Evolutionary conservation across 2,113 vertebrate species (phyloP).

Genomic region (Xenopus borealis): DNA sequence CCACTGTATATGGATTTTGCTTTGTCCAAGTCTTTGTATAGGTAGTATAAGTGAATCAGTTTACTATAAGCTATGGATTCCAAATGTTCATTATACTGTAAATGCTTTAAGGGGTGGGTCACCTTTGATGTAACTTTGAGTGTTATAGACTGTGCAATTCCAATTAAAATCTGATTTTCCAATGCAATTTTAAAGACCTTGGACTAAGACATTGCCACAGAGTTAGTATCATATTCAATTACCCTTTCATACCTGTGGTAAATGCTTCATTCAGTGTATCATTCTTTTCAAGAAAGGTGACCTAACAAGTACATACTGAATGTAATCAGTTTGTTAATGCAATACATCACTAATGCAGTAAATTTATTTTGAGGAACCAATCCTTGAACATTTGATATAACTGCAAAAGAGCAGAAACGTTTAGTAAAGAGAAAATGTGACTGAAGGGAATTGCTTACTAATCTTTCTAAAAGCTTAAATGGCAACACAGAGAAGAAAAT

Average conservation of each 20-base stretch:
- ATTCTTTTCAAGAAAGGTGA: constrained; percentile 36
- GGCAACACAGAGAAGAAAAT: too few relatives aligned
- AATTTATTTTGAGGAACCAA: constrained; percentile 27
- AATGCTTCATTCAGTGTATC: constrained; percentile 38
- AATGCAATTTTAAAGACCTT: constrained; percentile 20
- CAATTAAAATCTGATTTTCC: background rate
- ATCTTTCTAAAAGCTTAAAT: background rate
- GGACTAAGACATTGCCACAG: constrained; percentile 17
- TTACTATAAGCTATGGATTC: too few relatives aligned
- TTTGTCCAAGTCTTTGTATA: too few relatives aligned
- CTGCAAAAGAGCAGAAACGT: background rate
- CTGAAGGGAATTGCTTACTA: background rate
- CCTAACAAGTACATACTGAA: constrained; percentile 39
- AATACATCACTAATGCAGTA: constrained; percentile 40
- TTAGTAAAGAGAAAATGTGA: background rate
- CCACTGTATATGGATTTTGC: too few relatives aligned
- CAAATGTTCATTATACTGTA: too few relatives aligned
- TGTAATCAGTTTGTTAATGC: constrained; percentile 33
- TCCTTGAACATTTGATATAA: constrained; percentile 22
- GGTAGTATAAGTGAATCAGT: too few relatives aligned
- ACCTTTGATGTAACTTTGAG: too few relatives aligned
- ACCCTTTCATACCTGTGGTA: constrained; percentile 38
- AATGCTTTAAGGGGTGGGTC: too few relatives aligned
- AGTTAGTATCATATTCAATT: constrained; percentile 44
- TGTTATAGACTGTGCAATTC: too few relatives aligned